Evolutionary conservation across 37 sponge, comb jelly and placozoan species (phyloP), one percentile per base, ranked within the genome.

Genomic region (Theonella swinhoei): DNA sequence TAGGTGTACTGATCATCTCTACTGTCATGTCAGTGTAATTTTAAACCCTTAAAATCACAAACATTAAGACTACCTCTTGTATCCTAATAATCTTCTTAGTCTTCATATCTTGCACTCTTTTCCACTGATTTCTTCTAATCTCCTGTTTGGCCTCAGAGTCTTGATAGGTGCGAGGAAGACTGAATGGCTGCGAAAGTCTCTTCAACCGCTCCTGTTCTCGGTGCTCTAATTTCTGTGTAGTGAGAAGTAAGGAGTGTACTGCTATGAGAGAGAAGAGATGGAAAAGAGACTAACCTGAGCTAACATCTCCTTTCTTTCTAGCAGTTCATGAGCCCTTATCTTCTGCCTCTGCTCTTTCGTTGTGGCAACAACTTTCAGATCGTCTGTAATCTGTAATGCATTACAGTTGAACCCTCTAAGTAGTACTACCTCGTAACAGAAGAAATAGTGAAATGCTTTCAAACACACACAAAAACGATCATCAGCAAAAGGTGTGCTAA

Each of bases 271-370:
- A 25, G 1, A 14, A 25, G 68, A 20, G 29, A 2, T 8, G 11
- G 54, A 47, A 14, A 14, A 17, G 7, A 17, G 7, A 47, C 58
- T 47, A 39, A 86, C 81, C 77, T 82, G 87, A 0, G 88, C 0
- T 11, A 96, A 83, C 43, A 82, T 78, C 47, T 96, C 96, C 40
- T 83, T 93, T 68, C 94, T 90, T 75, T 96, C 96, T 39, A 96
- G 77, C 76, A 96, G 69, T 70, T 96, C 96, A 81, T 96, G 96
- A 35, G 96, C 94, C 47, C 94, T 47, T 17, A 96, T 87, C 72
- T 82, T 89, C 80, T 96, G 91, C 71, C 94, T 63, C 72, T 93
- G 93, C 64, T 96, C 94, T 42, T 80, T 65, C 11, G 89, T 86
- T 8, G 87, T 77, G 17, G 95, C 89, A 37, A 96, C 91, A 8